These are phyloP conservation scores for Bugula neritina DNA, from an alignment of 2,888 invertebrate genomes.

Conservation along the genomic window DNA sequence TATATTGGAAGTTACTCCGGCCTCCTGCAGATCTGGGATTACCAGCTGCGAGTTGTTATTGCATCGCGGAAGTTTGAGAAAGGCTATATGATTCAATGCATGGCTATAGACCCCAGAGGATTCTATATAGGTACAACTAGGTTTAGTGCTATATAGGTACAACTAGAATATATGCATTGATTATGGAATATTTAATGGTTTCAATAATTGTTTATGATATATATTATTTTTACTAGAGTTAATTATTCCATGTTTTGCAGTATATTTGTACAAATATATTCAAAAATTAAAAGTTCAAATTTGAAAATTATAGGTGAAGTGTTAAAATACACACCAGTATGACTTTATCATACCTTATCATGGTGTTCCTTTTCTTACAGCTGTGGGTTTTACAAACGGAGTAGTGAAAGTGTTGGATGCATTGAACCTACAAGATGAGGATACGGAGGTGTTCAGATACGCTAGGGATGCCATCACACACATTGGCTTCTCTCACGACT, in stretches of 20 bases:
- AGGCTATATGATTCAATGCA: slow-evolving; percentile 43
- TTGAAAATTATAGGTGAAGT: too few species aligned
- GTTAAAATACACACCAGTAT: too few species aligned
- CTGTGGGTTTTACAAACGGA: slow-evolving; percentile 50
- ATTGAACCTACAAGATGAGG: slow-evolving; percentile 45
- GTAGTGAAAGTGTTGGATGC: slow-evolving; percentile 47
- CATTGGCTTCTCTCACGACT: slow-evolving; percentile 50
- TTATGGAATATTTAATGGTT: too few species aligned
- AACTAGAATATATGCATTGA: too few species aligned
- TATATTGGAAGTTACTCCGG: slow-evolving; percentile 52
- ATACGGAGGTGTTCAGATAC: slow-evolving; percentile 46
- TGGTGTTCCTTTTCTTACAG: slow-evolving; percentile 34
- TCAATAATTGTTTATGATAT: too few species aligned
- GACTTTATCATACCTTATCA: too few species aligned
- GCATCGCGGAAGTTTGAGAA: slow-evolving; percentile 44
- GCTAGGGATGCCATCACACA: slow-evolving; percentile 49
- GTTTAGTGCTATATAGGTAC: too few species aligned
- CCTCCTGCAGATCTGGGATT: slow-evolving; percentile 51
- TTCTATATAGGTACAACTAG: slow-evolving; percentile 39
- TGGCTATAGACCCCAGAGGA: slow-evolving; percentile 46
- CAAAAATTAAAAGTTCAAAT: too few species aligned
- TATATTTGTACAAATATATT: too few species aligned
- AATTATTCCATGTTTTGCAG: too few species aligned
- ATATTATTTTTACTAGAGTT: too few species aligned
- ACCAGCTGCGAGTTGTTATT: slow-evolving; percentile 44